Base-by-base conservation (phyloP, 2,888 invertebrate genomes). In the Heteromurus nitidus region DNA sequence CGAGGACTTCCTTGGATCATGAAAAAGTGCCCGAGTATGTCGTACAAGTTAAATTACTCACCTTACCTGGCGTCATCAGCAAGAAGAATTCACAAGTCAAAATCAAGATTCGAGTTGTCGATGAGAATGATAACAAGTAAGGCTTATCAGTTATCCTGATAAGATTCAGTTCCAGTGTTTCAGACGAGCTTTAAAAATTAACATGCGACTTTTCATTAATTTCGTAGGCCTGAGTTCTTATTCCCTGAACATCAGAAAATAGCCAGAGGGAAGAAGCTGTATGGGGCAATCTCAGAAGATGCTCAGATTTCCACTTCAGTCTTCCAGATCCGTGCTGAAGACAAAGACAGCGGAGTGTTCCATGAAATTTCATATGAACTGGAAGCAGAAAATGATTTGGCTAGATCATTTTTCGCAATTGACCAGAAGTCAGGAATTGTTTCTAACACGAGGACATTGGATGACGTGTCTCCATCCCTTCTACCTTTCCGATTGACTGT, bases 71-170 rank as follows among this genome's bases (percentile, higher is more conserved):
- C 1, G 91, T 95, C 3, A 93, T 96, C 28, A 95, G 95, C 89
- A 94, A 94, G 0, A 93, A 93, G 50, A 93, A 92, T 84, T 94
- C 93, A 87, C 92, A 92, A 24, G 93, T 95, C 0, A 92, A 69
- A 24, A 81, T 97, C 0, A 94, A 94, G 84, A 92, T 98, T 0
- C 94, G 95, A 84, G 94, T 98, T 0, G 91, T 92, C 0, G 97
- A 98, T 89, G 93, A 95, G 0, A 98, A 98, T 88, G 97, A 98
- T 88, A 97, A 97, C 89, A 91, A 92, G 79, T 79, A 69, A 69
- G 36, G 36, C 7, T n/a, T n/a, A n/a, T n/a, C n/a, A n/a, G n/a
- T n/a, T n/a, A n/a, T n/a, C n/a, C n/a, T n/a, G n/a, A n/a, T n/a
- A n/a, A n/a, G n/a, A n/a, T n/a, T n/a, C n/a, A n/a, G n/a, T n/a